phyloP scores from a whole-genome alignment of 2,888 invertebrate species.

The Ernsta delagoae region DNA sequence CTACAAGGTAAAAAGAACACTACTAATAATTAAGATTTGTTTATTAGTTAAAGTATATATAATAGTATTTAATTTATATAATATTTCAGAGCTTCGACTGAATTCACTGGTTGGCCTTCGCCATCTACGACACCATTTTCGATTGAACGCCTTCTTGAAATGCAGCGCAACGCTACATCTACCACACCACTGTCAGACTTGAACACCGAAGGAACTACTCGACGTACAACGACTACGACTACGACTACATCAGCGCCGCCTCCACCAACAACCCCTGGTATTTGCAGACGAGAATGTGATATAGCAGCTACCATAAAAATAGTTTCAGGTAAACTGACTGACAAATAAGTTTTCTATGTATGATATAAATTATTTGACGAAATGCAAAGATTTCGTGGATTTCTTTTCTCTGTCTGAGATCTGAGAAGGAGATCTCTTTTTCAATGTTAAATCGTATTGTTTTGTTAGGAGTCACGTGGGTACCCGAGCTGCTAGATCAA shows the following conservation, averaged over 20 bases:
- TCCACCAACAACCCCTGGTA: constrained; percentile 91
- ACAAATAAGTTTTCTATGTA: too few relatives aligned
- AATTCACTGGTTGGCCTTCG: constrained; percentile 96
- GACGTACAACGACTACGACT: constrained; percentile 83
- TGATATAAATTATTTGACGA: too few relatives aligned
- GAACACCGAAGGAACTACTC: constrained; percentile 78
- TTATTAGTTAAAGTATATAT: background rate
- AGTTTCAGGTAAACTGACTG: constrained; percentile 84
- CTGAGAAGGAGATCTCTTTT: too few relatives aligned
- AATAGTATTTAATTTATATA: background rate
- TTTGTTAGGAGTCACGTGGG: constrained; percentile 88
- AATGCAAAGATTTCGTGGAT: too few relatives aligned
- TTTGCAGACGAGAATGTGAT: constrained; percentile 91
- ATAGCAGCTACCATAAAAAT: constrained; percentile 94
- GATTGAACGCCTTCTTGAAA: constrained; percentile 91
- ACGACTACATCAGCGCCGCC: constrained; percentile 89
- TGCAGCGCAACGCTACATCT: constrained; percentile 85
- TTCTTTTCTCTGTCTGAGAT: too few relatives aligned
- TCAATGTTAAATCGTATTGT: background rate
- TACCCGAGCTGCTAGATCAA: constrained; percentile 93
- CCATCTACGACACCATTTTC: constrained; percentile 94
- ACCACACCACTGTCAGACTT: constrained; percentile 79
- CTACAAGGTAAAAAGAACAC: constrained; percentile 85
- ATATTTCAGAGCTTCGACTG: constrained; percentile 89
- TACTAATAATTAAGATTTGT: background rate